Percentiles rank a stretch among this genome's conserved stretches.
These are phyloP conservation scores for Aspiorhynchus laticeps DNA, from an alignment of 2,113 vertebrate genomes.

Conservation along the genomic window DNA sequence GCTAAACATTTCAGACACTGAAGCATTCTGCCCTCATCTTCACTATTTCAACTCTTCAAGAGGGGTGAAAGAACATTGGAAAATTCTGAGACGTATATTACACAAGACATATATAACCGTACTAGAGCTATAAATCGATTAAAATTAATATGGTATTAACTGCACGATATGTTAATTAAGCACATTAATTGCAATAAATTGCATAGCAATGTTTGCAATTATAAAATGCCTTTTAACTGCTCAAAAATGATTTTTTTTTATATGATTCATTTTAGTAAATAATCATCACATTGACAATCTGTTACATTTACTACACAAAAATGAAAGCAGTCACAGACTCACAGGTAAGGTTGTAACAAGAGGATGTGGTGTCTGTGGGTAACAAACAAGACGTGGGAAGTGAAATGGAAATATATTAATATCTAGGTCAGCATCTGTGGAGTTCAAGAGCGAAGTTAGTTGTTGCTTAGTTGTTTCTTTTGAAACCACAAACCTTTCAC, in stretches of 20 bases:
- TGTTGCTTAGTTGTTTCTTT: neutral
- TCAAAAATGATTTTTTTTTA: neutral
- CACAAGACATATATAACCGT: slow-evolving; percentile 5
- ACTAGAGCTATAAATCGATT: neutral
- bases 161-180: neutral
- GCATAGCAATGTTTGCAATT: neutral
- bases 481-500: neutral
- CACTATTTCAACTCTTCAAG: slow-evolving; percentile 9
- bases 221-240: neutral
- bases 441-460: neutral
- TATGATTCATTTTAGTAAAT: neutral
- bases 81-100: neutral
- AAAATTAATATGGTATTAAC: neutral
- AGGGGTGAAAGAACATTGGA: neutral
- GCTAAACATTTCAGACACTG: slow-evolving; percentile 42
- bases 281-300: neutral
- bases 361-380: slow-evolving; percentile 9
- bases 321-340: neutral
- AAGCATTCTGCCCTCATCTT: slow-evolving; percentile 18
- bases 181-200: too few relatives aligned
- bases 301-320: neutral
- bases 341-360: neutral
- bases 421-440: slow-evolving; percentile 19
- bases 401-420: slow-evolving; percentile 11
- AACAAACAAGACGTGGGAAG: neutral